phyloP scores from a whole-genome alignment of 2,888 invertebrate species.

The Acronicta alni region DNA sequence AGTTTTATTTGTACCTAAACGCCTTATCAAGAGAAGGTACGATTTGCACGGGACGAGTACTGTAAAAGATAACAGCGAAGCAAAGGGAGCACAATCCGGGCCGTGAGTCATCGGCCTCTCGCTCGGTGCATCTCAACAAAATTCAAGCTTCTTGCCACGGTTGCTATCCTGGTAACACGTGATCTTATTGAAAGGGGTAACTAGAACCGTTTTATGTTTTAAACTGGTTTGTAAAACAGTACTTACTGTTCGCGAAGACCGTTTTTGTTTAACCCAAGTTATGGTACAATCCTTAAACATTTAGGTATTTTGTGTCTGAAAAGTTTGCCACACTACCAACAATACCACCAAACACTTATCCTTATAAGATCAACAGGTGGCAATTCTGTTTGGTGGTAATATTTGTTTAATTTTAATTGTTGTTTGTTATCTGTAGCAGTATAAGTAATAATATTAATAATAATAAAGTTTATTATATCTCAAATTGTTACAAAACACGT shows the following conservation, averaged over 20 bases:
- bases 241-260: constrained; percentile 7
- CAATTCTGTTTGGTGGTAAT: too few species aligned
- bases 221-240: constrained; percentile 30
- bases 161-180: constrained; percentile 66
- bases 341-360: too few species aligned
- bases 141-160: constrained; percentile 60
- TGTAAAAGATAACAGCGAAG: constrained; percentile 41
- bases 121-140: constrained; percentile 58
- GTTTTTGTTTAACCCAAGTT: constrained; percentile 7
- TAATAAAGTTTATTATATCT: too few species aligned
- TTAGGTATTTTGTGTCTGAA: too few species aligned
- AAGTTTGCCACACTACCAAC: too few species aligned
- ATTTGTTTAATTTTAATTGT: too few species aligned
- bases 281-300: neutral
- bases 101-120: constrained; percentile 60
- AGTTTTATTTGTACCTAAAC: constrained; percentile 10
- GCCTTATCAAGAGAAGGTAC: constrained; percentile 30
- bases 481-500: too few species aligned
- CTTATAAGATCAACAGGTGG: too few species aligned
- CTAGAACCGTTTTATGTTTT: constrained; percentile 47
- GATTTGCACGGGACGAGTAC: constrained; percentile 17
- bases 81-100: constrained; percentile 50
- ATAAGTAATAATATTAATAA: neutral
- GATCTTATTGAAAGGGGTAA: constrained; percentile 66
- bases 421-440: neutral